Evolutionary conservation across 1,140 invertebrate species (phyloP).

Genomic region (Pogonognathellus flavescens): DNA sequence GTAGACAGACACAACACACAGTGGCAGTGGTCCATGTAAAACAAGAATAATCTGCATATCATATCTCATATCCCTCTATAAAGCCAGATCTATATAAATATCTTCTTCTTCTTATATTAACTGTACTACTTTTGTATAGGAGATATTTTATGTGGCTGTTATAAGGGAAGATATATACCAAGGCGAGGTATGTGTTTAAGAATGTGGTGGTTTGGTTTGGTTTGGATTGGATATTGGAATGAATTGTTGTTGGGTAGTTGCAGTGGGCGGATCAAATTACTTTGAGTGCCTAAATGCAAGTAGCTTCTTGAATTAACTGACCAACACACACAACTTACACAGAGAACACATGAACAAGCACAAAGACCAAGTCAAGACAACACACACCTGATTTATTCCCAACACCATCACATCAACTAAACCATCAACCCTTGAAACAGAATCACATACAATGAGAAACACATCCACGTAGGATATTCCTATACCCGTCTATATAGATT

Average conservation of each 20-base stretch:
- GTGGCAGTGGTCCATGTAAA: too few relatives aligned
- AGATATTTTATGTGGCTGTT: neutral
- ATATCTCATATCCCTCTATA: too few relatives aligned
- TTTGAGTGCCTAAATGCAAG: constrained; percentile 53
- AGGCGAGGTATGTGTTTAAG: too few relatives aligned
- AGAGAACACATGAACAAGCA: neutral
- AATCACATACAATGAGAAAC: too few relatives aligned
- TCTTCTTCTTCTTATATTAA: too few relatives aligned
- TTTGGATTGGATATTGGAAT: neutral
- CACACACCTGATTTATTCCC: constrained; percentile 16
- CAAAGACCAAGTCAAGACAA: neutral
- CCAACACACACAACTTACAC: neutral
- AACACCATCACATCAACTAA: neutral
- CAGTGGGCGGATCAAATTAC: constrained; percentile 55
- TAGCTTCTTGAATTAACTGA: constrained; percentile 58
- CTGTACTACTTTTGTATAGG: neutral
- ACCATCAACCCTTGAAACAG: neutral
- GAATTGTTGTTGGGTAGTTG: neutral
- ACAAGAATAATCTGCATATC: too few relatives aligned
- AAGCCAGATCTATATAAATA: too few relatives aligned
- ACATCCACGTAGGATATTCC: too few relatives aligned
- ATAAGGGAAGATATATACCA: too few relatives aligned
- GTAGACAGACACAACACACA: too few relatives aligned
- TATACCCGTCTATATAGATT: too few relatives aligned
- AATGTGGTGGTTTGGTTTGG: too few relatives aligned